phyloP scores from a whole-genome alignment of 2,113 vertebrate genomes.

The Rhabdornis inornatus region DNA sequence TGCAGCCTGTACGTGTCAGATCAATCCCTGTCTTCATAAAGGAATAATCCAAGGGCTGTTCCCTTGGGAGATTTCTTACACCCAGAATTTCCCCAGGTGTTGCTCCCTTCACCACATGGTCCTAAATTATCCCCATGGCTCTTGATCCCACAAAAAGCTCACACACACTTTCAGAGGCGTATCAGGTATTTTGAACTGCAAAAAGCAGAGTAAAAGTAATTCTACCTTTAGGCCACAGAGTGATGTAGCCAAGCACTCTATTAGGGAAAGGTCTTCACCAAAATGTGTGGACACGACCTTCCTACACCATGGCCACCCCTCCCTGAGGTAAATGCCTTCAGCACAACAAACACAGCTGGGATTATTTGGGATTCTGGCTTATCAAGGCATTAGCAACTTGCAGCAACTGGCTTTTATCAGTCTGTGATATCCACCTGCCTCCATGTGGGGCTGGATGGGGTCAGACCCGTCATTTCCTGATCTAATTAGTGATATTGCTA shows the following conservation, averaged over 20 bases:
- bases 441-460: background rate
- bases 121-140: background rate
- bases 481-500: background rate
- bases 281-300: background rate
- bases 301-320: background rate
- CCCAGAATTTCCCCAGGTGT: background rate
- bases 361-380: background rate
- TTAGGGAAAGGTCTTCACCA: background rate
- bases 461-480: background rate
- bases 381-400: background rate
- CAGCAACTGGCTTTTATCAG: background rate
- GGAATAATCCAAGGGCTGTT: background rate
- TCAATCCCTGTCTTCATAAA: background rate
- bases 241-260: background rate
- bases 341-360: background rate
- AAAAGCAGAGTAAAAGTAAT: background rate
- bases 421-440: background rate
- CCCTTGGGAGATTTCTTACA: accelerated
- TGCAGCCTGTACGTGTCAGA: background rate
- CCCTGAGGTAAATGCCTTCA: background rate
- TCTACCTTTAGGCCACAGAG: background rate
- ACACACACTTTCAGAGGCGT: accelerated
- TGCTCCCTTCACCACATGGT: background rate
- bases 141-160: background rate
- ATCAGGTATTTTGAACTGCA: background rate